phyloP scores from a whole-genome alignment of 2,113 vertebrate species.

The Odocoileus hemionus region DNA sequence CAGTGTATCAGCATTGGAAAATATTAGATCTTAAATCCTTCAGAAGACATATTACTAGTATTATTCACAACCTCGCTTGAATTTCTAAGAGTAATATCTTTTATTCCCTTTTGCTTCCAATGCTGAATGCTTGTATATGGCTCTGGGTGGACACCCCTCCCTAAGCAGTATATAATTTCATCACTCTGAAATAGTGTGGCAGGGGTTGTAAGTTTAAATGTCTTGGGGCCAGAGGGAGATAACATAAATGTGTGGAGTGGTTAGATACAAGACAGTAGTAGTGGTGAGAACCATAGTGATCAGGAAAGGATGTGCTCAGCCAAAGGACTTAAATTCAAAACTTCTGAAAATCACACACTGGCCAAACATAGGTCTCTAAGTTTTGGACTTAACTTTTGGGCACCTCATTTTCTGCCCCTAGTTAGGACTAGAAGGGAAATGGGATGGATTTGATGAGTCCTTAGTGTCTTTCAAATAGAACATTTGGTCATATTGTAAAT shows the following conservation, averaged over 20 bases:
- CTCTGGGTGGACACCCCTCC: neutral
- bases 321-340: conserved; percentile 30
- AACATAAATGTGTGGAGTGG: neutral
- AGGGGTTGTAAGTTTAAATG: neutral
- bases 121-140: neutral
- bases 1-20: neutral
- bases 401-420: neutral
- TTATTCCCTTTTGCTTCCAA: neutral
- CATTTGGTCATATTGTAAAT: conserved; percentile 31
- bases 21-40: neutral
- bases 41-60: neutral
- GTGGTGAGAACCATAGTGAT: neutral
- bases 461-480: neutral
- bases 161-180: neutral
- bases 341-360: neutral
- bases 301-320: neutral
- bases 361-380: neutral
- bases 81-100: neutral
- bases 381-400: neutral
- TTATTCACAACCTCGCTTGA: neutral
- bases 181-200: neutral
- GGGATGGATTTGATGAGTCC: neutral
- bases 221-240: neutral
- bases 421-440: neutral
- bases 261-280: neutral